Evolutionary conservation across 1,140 invertebrate genomes (phyloP), one percentile per base, ranked within the genome.

Genomic region (Drosophila nikananu): DNA sequence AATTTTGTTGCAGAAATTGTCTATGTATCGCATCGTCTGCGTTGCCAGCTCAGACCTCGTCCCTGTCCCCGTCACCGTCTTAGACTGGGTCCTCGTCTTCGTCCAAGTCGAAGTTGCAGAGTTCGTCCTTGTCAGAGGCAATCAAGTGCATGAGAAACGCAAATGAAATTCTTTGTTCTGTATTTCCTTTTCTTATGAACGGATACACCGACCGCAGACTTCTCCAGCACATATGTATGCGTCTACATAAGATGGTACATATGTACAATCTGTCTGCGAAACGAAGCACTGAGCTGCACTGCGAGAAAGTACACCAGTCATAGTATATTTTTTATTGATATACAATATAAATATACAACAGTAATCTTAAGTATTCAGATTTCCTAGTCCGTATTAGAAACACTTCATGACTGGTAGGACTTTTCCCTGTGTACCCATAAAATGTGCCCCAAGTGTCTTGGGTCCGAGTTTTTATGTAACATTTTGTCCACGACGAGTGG

Each of bases 61-160:
- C 44, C 52, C 13, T 5, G 17, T 57, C 48, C n/a, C n/a, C 30
- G 25, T 44, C 41, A 17, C 19, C n/a, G 23, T 25, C 27, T 25
- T 35, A 46, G 30, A 32, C 65, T 63, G 55, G 23, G 15, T 21
- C 35, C 21, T 57, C 41, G 52, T 63, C 42, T 25, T 48, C 59
- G 51, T 64, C 64, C 77, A 70, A 27, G 44, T 68, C 41, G 30
- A 68, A 71, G 67, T 55, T 68, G 67, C 19, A 44, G 67, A 68
- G 64, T 37, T 68, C 59, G 59, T 77, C 46, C 58, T 80, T 63
- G 70, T 77, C 61, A 37, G 78, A 62, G 81, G 84, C 84, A 89
- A 89, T 87, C 81, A 89, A 87, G 86, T 87, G 86, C 86, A 89
- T 81, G 74, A 89, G 86, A 77, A 78, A 87, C 82, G 84, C 84